Evolutionary conservation across 2,113 vertebrate genomes (phyloP), one percentile per base, ranked within the genome.

Genomic region (Physeter macrocephalus): DNA sequence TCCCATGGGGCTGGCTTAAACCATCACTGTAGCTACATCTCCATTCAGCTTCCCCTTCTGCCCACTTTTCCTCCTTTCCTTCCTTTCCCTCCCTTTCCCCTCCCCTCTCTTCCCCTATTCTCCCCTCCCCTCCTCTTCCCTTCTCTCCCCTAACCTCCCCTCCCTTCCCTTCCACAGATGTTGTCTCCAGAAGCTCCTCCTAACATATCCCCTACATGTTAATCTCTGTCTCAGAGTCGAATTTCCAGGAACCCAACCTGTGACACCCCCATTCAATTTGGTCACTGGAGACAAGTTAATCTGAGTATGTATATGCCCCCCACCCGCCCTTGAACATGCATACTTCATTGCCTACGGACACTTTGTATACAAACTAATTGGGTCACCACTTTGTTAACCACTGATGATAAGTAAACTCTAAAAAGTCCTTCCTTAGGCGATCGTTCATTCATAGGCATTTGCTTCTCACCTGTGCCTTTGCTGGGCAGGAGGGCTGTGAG

Each of bases 21-120:
- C 3, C 27, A 9, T 52, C 34, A 8, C 36, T 77, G 4, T 4
- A 3, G 25, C 20, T n/a, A 1, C 11, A 1, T 57, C 23, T n/a
- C 31, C 78, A 27, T n/a, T 64, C 8, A 43, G 0, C 29, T 59
- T 78, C 67, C 72, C 74, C 41, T 36, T 52, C 7, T 34, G 31
- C 90, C 29, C 17, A 31, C 31, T 27, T 25, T 27, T 54, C 49
- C 14, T 20, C n/a, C 52, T 52, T 29, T 18, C 6, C 29, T 41
- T 7, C n/a, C 14, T 17, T n/a, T 0, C 20, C 11, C 11, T 41
- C 57, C 11, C 54, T 1, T 29, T 10, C 13, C 80, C 34, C 20
- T 9, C 39, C 13, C 1, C 11, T 18, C 14, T 15, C 14, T 43
- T n/a, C 36, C 92, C 11, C 0, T 43, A 5, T 8, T 1, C 25